Conservation (phyloP, 2,113 vertebrate species). For the Rhinoderma darwinii region DNA sequence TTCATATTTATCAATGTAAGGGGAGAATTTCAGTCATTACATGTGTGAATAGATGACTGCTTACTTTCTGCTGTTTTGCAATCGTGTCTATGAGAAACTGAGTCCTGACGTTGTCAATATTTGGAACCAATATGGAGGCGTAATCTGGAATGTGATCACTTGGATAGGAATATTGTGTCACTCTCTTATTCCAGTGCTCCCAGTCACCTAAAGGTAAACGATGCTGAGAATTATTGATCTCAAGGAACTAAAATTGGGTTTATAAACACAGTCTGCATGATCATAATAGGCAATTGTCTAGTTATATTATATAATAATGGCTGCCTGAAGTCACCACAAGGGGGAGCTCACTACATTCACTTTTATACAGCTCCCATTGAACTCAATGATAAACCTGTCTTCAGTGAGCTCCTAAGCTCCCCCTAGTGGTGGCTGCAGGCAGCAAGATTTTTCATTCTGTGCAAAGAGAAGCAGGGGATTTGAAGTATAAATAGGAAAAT, state of each 20-base stretch:
- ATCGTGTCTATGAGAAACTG: conserved; percentile 92
- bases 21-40: neutral
- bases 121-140: conserved; percentile 91
- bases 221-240: neutral
- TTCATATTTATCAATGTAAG: neutral
- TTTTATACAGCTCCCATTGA: neutral
- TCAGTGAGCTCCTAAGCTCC: too few relatives aligned
- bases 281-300: neutral
- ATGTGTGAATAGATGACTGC: neutral
- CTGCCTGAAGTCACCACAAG: neutral
- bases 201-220: conserved; percentile 78
- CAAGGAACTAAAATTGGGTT: neutral
- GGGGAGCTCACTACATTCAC: neutral
- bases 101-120: conserved; percentile 92
- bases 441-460: too few relatives aligned
- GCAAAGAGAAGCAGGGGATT: too few relatives aligned
- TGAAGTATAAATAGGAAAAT: too few relatives aligned
- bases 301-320: neutral
- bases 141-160: conserved; percentile 81
- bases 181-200: conserved; percentile 84
- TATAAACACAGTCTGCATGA: neutral
- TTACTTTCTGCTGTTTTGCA: conserved; percentile 92
- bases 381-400: too few relatives aligned
- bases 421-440: too few relatives aligned
- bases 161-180: conserved; percentile 91